A percentile compares a stretch with the other conserved stretches of the same genome.
Evolutionary conservation across 1,140 invertebrate genomes (phyloP).

Genomic region (Pseudomyrmex pallidus): DNA sequence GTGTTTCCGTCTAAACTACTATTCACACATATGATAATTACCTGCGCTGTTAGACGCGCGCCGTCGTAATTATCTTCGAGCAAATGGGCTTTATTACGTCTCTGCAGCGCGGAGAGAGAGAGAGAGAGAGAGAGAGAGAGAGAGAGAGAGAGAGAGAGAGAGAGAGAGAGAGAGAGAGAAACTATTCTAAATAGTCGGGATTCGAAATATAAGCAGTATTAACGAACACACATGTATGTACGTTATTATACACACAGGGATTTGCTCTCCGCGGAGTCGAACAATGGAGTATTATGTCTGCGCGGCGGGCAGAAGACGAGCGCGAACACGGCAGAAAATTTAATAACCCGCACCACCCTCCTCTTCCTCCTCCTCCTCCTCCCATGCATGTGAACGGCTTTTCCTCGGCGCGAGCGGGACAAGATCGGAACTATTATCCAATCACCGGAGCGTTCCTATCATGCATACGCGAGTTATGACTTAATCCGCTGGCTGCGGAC

Average conservation of each 20-base stretch:
- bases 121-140: no score
- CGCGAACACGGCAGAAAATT: constrained; percentile 67
- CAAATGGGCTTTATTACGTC: constrained; percentile 30
- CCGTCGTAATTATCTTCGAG: constrained; percentile 40
- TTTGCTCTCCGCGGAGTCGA: not conserved
- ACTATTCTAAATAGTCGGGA: constrained; percentile 25
- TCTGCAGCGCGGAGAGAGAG: not conserved
- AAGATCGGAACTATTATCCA: constrained; percentile 63
- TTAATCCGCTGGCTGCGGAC: constrained; percentile 78
- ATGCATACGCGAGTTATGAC: constrained; percentile 78
- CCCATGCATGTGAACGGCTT: constrained; percentile 5
- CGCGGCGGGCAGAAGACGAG: constrained; percentile 41
- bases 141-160: no score
- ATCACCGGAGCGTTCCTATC: constrained; percentile 40
- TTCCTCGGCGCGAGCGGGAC: constrained; percentile 32
- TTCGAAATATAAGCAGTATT: constrained; percentile 43
- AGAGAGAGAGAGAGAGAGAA: no score
- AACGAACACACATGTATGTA: not conserved
- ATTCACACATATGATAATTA: constrained; percentile 36
- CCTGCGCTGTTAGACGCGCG: constrained; percentile 7
- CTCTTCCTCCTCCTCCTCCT: no score
- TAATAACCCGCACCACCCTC: constrained; percentile 43
- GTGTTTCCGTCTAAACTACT: constrained; percentile 16
- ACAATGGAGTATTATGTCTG: constrained; percentile 50
- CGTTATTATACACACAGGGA: no score